Evolutionary conservation across 1,140 invertebrate genomes (phyloP).

Genomic region (Meloidogyne floridensis): DNA sequence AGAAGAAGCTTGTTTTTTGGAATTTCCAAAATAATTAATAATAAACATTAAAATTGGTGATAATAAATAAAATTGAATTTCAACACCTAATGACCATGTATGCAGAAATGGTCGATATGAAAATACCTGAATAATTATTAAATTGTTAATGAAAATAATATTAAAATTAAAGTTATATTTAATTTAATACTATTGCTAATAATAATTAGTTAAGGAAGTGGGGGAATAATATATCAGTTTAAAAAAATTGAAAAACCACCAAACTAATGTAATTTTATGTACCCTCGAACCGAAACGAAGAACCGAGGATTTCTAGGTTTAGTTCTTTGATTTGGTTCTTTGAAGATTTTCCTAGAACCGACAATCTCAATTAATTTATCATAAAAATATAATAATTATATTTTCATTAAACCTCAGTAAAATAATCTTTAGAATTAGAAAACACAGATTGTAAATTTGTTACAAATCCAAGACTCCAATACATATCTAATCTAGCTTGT

Average conservation of each 20-base stretch:
- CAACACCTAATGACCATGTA: constrained; percentile 52
- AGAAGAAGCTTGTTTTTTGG: constrained; percentile 35
- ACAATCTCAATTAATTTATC: too few species aligned
- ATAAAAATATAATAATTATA: not conserved
- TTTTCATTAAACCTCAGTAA: constrained; percentile 13
- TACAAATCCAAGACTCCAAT: constrained; percentile 35
- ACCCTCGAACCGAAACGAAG: too few species aligned
- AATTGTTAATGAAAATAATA: constrained; percentile 14
- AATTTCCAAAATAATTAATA: constrained; percentile 49
- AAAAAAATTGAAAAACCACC: too few species aligned
- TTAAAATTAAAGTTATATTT: too few species aligned
- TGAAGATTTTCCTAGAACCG: too few species aligned
- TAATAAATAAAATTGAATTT: constrained; percentile 55
- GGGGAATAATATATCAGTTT: too few species aligned
- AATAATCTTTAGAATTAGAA: constrained; percentile 43
- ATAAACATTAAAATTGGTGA: constrained; percentile 40
- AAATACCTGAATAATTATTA: constrained; percentile 25
- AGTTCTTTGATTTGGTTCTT: too few species aligned
- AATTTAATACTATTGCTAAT: too few species aligned
- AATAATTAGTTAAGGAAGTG: too few species aligned
- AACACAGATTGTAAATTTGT: constrained; percentile 35
- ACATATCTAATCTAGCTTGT: constrained; percentile 34
- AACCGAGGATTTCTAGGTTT: too few species aligned
- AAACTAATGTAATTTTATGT: too few species aligned
- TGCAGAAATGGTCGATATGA: constrained; percentile 39